Base-by-base conservation (phyloP, 2,888 invertebrate species). In the Drosophila percnosoma region DNA sequence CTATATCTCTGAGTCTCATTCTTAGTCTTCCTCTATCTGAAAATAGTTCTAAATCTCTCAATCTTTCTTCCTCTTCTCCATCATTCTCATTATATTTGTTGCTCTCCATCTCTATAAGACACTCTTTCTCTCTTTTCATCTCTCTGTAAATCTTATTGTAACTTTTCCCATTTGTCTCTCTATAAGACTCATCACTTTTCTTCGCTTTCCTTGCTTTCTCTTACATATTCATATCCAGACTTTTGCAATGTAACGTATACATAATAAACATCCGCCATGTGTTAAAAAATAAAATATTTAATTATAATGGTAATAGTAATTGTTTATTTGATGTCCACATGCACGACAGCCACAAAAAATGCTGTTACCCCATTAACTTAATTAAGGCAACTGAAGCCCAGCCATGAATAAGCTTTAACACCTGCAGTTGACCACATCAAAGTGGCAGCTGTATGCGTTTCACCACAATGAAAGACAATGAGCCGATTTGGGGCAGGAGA, bases 391-490 rank as follows among this genome's bases (percentile, higher is more conserved):
- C 24, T 33, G 48, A 40, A 49, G 45, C 54, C n/a, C 34, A 52
- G 48, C 31, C 54, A 24, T 53, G 63, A 68, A 51, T 34, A 57
- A 64, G 42, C 57, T 60, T 64, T 64, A 78, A 62, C 78, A 80
- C 80, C 76, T 78, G 77, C 63, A 71, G 42, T 66, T 77, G 76
- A 63, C 60, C 63, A 75, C 65, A 63, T 59, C 53, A 64, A 64
- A 61, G 51, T 27, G 38, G 13, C 57, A 40, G 42, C 15, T 15
- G 48, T 29, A 13, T 34, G 13, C n/a, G 38, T 27, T 33, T 7
- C 42, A 31, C 3, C 36, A 31, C 34, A 31, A 31, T 21, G 13
- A 27, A 6, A 33, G 24, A 54, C 67, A 66, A 49, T 48, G 58
- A 34, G 29, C 55, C 36, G 66, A 64, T 27, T 21, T 38, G 24